Base-by-base conservation (phyloP, 2,797 vertebrate genomes). In the Diglossa cyanea region DNA sequence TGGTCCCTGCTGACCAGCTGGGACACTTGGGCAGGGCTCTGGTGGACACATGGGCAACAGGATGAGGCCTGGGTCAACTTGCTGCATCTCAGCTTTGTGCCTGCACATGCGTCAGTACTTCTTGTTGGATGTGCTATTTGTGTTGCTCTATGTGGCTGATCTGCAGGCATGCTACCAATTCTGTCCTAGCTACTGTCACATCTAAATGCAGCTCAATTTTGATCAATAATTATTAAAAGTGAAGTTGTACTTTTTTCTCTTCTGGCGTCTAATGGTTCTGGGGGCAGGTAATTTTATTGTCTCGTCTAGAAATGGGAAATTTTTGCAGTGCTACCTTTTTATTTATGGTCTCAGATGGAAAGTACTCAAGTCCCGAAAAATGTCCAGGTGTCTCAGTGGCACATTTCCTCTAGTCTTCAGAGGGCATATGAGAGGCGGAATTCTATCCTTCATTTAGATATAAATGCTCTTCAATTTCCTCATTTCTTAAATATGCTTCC, bases 401-500 rank as follows among this genome's bases (percentile, higher is more conserved):
- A 67, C 28, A 65, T 63, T 83, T 80, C 42, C 31, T 28, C 60
- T 63, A 6, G 50, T 40, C 28, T 70, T 77, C 33, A 26, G 60
- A 89, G 62, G 26, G 39, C 0, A 0, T 37, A 17, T 0, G 1
- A 76, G 58, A 60, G 74, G 47, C 5, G 10, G 13, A 81, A 50
- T 53, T 90, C 25, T 86, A 37, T 61, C 37, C 55, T 85, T 21
- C 44, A 57, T 70, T 80, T 76, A 66, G 53, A 54, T 68, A 72
- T 24, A 67, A 79, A 58, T 78, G 44, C 61, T 95, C 75, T 40
- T 54, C 13, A 72, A 37, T 73, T 92, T 65, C 74, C 33, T 83
- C 33, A 89, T 82, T 92, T 87, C 86, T 95, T 95, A 95, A 88
- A 70, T 93, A 79, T 23, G 53, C 87, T 92, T 95, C 77, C 88